These are phyloP conservation scores for Lycaena phlaeas DNA, from an alignment of 2,888 invertebrate species.

Conservation along the genomic window DNA sequence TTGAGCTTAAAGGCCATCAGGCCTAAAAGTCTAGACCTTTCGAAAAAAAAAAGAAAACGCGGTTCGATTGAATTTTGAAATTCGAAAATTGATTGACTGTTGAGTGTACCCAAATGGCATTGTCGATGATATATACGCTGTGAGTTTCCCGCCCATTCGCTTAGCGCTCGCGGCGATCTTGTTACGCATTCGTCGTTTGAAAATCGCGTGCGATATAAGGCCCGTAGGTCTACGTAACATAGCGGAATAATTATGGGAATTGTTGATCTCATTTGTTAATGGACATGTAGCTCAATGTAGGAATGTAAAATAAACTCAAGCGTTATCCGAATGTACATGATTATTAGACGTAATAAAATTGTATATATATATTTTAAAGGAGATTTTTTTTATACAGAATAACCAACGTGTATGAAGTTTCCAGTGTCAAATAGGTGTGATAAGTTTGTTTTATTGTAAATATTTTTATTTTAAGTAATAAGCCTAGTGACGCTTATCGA, in stretches of 20 bases:
- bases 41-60: too few species aligned
- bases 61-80: too few species aligned
- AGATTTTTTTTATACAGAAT: slow-evolving; percentile 58
- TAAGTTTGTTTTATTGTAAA: slow-evolving; percentile 44
- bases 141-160: too few species aligned
- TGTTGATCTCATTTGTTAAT: slow-evolving; percentile 70
- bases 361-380: slow-evolving; percentile 65
- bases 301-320: slow-evolving; percentile 43
- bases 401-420: slow-evolving; percentile 52
- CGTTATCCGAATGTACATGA: slow-evolving; percentile 56
- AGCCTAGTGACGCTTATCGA: slow-evolving; percentile 57
- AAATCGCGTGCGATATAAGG: too few species aligned
- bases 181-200: too few species aligned
- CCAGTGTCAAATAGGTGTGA: slow-evolving; percentile 41
- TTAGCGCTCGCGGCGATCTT: too few species aligned
- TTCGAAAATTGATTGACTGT: too few species aligned
- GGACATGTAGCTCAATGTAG: slow-evolving; percentile 65
- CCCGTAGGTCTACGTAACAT: too few species aligned
- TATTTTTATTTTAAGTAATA: slow-evolving; percentile 56
- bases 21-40: too few species aligned
- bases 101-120: too few species aligned
- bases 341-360: slow-evolving; percentile 54
- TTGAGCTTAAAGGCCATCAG: too few species aligned
- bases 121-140: too few species aligned
- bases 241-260: slow-evolving; percentile 41